Evolutionary conservation across 2,797 vertebrate species (phyloP).

Genomic region (Sebastes alutus): DNA sequence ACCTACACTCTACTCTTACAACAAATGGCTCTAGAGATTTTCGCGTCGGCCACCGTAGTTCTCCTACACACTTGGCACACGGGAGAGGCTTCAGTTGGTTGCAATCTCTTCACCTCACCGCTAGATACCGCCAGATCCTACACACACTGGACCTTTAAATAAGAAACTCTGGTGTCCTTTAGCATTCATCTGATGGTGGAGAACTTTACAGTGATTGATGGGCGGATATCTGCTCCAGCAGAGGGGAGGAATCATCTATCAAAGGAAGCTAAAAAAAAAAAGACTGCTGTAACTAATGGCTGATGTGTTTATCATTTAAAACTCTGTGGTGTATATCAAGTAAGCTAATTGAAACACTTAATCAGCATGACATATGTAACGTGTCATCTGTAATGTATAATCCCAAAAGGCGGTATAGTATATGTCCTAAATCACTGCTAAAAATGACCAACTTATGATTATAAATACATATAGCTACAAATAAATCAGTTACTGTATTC

Average conservation of each 20-base stretch:
- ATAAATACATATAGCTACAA: neutral
- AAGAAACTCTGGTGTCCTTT: neutral
- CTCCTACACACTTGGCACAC: rapidly evolving
- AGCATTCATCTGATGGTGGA: neutral
- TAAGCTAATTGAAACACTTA: neutral
- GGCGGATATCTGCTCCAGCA: neutral
- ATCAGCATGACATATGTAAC: constrained; percentile 9
- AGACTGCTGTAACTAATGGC: neutral
- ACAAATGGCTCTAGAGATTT: no score
- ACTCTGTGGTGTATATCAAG: neutral
- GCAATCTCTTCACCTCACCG: no score
- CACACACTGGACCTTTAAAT: neutral
- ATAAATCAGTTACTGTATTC: neutral
- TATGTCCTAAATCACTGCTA: neutral
- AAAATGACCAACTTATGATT: neutral
- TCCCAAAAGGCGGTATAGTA: neutral
- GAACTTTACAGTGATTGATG: neutral
- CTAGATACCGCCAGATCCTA: no score
- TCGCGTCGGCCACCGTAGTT: rapidly evolving
- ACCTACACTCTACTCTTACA: no score
- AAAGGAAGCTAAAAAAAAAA: neutral
- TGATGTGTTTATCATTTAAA: constrained; percentile 11
- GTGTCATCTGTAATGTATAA: constrained; percentile 3
- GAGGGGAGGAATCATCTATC: neutral
- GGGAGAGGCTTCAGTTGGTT: no score